Evolutionary conservation across 2,888 invertebrate genomes (phyloP), one percentile per base, ranked within the genome.

Genomic region (Agelastica alni): DNA sequence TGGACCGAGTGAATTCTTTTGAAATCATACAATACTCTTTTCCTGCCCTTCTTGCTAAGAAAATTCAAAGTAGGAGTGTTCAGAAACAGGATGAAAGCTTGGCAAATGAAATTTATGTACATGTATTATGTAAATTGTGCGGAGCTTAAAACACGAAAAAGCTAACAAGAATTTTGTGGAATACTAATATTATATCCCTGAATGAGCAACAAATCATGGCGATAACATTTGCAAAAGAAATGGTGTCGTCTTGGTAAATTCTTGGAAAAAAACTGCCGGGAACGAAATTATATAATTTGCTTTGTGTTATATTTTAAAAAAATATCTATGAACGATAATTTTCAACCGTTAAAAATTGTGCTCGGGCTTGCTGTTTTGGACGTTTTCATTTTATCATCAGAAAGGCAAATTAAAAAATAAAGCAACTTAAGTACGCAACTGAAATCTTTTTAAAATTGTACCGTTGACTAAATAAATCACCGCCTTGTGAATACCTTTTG

Each of bases 91-190:
- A 46, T 46, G 42, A 53, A 53, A 53, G 53, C 53, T 39, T 39
- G 32, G 53, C 31, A 46, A 53, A 53, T 53, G 53, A 46, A 53
- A 53, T 53, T 53, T 53, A 53, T 53, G 53, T 53, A 53, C 53
- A 53, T 53, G 53, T 53, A 41, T 53, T 53, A 53, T 53, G 53
- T 53, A 53, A 46, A 53, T 53, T 53, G 22, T 41, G 14, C 34
- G 46, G 41, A 46, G 53, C 53, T 53, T 45, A 41, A 53, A 39
- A 41, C 53, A 53, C 53, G 42, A 53, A 53, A 46, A 46, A 41
- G 46, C 46, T 53, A 53, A 53, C 45, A 53, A 53, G 41, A 46
- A 46, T 53, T 45, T 46, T 45, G 45, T 34, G 46, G 53, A 53
- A 53, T 53, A 46, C 53, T 53, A 52, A 52, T 53, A 46, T 49